Base-by-base conservation (phyloP, 23 tunicate genomes). In the Diplosoma virens region DNA sequence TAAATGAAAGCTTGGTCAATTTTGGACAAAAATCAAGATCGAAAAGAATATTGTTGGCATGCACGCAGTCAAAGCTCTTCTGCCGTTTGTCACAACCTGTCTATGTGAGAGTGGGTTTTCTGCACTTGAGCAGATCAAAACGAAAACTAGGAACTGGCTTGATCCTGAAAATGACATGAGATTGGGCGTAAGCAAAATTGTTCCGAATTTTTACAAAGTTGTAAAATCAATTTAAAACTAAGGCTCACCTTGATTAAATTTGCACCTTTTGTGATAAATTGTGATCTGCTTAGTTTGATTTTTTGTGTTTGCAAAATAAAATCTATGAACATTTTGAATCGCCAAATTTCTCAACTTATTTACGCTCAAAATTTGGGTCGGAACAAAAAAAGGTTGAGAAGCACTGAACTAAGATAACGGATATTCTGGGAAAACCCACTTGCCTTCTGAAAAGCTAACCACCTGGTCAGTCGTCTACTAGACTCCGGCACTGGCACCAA, bases 31-130 rank as follows among this genome's bases (percentile, higher is more conserved):
- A 58, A n/a, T 58, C 52, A 46, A 46, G 11, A 46, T 11, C n/a
- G 65, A 58, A 58, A 9, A 58, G 21, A 58, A 22, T 58, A 6
- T 58, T 58, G 65, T 58, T 58, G 65, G 65, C 65, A 58, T 22
- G 65, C 65, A 58, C 65, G 65, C 65, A 58, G 65, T 58, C 14
- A 58, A 58, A 58, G 65, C 65, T 58, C n/a, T 41, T 41, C 50
- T 58, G 65, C 65, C 65, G n/a, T 58, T 58, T 11, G 65, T n/a
- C n/a, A 58, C 65, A 5, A 58, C 65, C 65, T 58, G 21, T n/a
- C 26, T 58, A 23, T 58, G 65, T 58, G 26, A 58, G 65, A 58
- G 65, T 23, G 65, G 65, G 21, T 58, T 58, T 58, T 58, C 65
- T 58, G 21, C 26, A 7, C 21, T 58, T n/a, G 26, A 17, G 24